Evolutionary conservation across 2,888 invertebrate species (phyloP).

Genomic region (Morpho helenor): DNA sequence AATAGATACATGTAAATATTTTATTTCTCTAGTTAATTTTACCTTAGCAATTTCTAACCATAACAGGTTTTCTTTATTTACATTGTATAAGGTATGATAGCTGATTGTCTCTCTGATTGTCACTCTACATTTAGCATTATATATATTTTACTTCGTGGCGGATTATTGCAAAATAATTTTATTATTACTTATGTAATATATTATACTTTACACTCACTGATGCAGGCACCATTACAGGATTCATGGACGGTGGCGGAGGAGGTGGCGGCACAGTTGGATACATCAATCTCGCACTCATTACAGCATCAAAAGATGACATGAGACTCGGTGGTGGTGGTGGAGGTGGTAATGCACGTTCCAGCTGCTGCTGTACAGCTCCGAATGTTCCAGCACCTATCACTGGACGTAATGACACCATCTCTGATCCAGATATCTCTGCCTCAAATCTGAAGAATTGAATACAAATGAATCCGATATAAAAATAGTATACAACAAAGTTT

Average conservation of each 20-base stretch:
- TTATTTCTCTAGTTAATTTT: not conserved
- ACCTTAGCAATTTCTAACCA: not conserved
- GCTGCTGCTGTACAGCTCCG: slow-evolving; percentile 83
- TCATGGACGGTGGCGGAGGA: slow-evolving; percentile 80
- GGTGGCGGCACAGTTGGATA: slow-evolving; percentile 83
- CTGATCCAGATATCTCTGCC: slow-evolving; percentile 88
- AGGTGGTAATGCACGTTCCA: slow-evolving; percentile 75
- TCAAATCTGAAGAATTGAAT: slow-evolving; percentile 82
- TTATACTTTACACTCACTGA: slow-evolving; percentile 66
- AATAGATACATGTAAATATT: not conserved
- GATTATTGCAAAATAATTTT: too few relatives aligned
- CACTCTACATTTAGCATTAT: not conserved
- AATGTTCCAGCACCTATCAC: slow-evolving; percentile 87
- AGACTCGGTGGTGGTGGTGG: slow-evolving; percentile 59
- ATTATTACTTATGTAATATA: too few relatives aligned
- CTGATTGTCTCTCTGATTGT: too few relatives aligned
- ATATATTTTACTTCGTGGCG: too few relatives aligned
- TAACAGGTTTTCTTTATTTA: not conserved
- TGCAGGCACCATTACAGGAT: slow-evolving; percentile 80
- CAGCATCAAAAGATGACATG: slow-evolving; percentile 39
- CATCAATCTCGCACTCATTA: slow-evolving; percentile 57
- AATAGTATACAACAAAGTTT: not conserved
- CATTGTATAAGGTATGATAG: too few relatives aligned
- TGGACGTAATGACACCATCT: slow-evolving; percentile 73
- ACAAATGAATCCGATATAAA: not conserved